Conservation (phyloP, 2,797 vertebrate species). For the Staurois parvus region DNA sequence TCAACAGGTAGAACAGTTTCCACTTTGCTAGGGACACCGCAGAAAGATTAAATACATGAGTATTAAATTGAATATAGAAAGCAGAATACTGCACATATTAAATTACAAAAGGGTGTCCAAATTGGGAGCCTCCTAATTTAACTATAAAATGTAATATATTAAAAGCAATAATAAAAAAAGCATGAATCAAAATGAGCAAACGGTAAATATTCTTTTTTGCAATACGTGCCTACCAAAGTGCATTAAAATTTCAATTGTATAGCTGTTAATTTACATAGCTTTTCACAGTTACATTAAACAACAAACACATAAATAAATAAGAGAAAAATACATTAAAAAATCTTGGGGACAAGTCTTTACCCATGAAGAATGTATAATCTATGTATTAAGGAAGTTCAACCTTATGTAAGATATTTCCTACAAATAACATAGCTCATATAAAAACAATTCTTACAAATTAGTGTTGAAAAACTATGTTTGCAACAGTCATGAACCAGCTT, state of each 20-base stretch:
- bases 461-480: slow-evolving; percentile 5
- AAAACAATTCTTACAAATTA: background rate
- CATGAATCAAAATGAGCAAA: background rate
- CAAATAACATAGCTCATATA: background rate
- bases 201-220: background rate
- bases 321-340: background rate
- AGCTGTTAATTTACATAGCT: slow-evolving; percentile 12
- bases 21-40: background rate
- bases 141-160: background rate
- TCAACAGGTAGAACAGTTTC: background rate
- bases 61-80: background rate
- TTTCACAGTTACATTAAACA: slow-evolving; percentile 47
- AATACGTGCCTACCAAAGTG: slow-evolving; percentile 29
- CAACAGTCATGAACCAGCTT: background rate
- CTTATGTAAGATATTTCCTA: background rate
- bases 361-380: background rate
- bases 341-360: background rate
- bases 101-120: background rate
- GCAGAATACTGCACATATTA: background rate
- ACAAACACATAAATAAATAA: slow-evolving; percentile 48
- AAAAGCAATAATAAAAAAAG: background rate
- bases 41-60: background rate
- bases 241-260: slow-evolving; percentile 18
- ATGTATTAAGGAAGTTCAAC: background rate
- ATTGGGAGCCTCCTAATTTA: background rate